Evolutionary conservation across 2,888 invertebrate species (phyloP).

Genomic region (Geotrupes spiniger): DNA sequence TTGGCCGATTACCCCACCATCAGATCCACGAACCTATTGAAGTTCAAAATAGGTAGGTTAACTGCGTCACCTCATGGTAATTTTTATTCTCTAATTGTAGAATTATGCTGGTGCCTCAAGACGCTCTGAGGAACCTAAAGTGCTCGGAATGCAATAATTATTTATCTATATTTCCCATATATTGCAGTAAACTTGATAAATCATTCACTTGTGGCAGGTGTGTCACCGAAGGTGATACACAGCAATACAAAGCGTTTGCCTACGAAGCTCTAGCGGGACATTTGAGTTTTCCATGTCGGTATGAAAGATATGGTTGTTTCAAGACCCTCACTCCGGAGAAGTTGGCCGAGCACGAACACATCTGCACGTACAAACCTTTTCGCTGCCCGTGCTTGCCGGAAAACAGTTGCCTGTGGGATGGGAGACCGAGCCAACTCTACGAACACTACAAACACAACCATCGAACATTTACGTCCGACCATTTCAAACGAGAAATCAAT

Average conservation of each 20-base stretch:
- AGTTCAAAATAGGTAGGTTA: too few relatives aligned
- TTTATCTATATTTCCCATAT: conserved; percentile 38
- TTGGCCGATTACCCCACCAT: too few relatives aligned
- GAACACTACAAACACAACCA: conserved; percentile 40
- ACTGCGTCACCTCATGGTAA: not conserved
- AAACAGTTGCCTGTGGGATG: conserved; percentile 38
- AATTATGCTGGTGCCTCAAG: conserved; percentile 17
- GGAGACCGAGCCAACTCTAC: conserved; percentile 31
- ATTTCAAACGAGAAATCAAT: conserved; percentile 39
- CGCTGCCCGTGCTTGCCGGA: conserved; percentile 29
- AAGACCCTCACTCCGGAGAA: conserved; percentile 28
- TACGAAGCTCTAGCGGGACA: conserved; percentile 36
- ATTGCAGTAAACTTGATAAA: conserved; percentile 24
- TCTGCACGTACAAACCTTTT: conserved; percentile 33
- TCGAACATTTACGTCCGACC: conserved; percentile 32
- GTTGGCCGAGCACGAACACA: conserved; percentile 34
- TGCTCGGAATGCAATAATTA: conserved; percentile 36
- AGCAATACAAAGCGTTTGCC: conserved; percentile 29
- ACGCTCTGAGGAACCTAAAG: conserved; percentile 28
- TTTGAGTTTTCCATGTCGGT: conserved; percentile 39
- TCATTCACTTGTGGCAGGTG: conserved; percentile 40
- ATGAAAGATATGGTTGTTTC: conserved; percentile 35
- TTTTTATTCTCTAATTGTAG: not conserved
- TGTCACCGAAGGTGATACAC: too few relatives aligned
- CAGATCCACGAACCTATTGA: too few relatives aligned